These are phyloP conservation scores for Mugil cephalus DNA, from an alignment of 2,113 vertebrate species.

Conservation along the genomic window DNA sequence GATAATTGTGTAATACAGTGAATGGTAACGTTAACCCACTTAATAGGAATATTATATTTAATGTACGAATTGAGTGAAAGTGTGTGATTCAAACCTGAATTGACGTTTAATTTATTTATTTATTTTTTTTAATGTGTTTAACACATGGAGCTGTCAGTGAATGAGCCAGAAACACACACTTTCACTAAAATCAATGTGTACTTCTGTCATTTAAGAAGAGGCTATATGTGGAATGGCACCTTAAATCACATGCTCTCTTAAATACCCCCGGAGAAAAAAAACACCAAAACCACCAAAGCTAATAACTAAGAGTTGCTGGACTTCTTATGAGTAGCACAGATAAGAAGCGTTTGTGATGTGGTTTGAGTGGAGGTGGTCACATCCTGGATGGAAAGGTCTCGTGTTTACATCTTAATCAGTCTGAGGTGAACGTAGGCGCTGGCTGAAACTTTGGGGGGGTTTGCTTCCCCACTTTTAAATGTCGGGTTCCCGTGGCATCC, in stretches of 20 bases:
- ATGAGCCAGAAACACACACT: too few relatives aligned
- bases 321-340: not conserved
- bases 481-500: not conserved
- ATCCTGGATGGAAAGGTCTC: not conserved
- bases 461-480: not conserved
- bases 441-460: not conserved
- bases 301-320: not conserved
- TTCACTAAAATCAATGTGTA: not conserved
- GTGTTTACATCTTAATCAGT: not conserved
- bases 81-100: too few relatives aligned
- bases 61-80: too few relatives aligned
- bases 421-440: too few relatives aligned
- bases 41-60: too few relatives aligned
- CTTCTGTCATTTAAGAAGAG: not conserved
- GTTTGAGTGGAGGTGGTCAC: not conserved
- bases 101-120: too few relatives aligned
- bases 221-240: constrained; percentile 25
- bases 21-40: not conserved
- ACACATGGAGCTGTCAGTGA: too few relatives aligned
- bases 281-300: too few relatives aligned
- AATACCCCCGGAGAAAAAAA: too few relatives aligned
- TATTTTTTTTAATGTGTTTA: too few relatives aligned
- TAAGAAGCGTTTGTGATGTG: not conserved
- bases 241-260: constrained; percentile 36
- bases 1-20: too few relatives aligned